These are phyloP conservation scores for Sitobion miscanthi DNA, from an alignment of 1,140 invertebrate species.

Conservation along the genomic window DNA sequence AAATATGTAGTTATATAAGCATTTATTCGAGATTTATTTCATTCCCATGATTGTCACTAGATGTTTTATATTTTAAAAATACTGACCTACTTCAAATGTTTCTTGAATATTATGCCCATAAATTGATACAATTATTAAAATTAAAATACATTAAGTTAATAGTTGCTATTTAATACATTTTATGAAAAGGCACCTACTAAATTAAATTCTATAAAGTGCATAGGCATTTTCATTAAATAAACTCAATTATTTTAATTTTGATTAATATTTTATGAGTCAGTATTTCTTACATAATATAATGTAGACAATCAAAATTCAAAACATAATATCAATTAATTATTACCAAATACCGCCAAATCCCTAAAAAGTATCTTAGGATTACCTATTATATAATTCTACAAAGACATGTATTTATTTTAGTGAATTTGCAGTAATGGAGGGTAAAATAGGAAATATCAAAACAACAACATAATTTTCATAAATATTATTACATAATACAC, in stretches of 20 bases:
- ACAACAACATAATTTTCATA: background rate
- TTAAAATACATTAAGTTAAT: background rate
- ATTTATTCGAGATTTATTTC: background rate
- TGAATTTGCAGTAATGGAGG: background rate
- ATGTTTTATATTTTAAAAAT: background rate
- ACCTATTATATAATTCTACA: background rate
- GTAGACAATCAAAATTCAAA: background rate
- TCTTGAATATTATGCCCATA: background rate
- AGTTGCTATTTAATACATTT: background rate
- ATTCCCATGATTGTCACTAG: background rate
- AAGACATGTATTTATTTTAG: background rate
- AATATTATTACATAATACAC: background rate
- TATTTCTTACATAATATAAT: background rate
- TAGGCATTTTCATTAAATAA: background rate
- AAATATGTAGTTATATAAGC: background rate
- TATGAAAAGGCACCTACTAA: background rate
- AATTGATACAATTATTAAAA: background rate
- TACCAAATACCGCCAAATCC: background rate
- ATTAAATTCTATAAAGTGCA: background rate
- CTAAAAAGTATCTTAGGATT: background rate
- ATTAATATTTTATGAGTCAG: background rate
- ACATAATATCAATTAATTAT: background rate
- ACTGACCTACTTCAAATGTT: conserved; percentile 5
- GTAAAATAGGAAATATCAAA: background rate
- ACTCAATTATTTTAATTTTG: background rate